These are phyloP conservation scores for Gryllus bimaculatus DNA, from an alignment of 1,140 invertebrate genomes.

Conservation along the genomic window DNA sequence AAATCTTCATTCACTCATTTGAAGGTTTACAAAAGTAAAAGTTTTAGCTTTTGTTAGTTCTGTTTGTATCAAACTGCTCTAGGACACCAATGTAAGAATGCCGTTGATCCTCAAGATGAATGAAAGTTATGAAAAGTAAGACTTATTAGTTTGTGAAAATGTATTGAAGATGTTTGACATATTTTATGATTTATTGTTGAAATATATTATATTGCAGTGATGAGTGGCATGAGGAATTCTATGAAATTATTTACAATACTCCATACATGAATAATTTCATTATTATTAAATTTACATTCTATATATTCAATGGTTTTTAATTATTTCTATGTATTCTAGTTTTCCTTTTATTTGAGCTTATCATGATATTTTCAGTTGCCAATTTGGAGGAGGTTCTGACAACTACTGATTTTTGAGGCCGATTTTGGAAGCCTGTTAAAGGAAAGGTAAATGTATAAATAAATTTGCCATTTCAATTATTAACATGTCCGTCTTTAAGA, in stretches of 20 bases:
- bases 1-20: no score
- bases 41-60: no score
- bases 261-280: background rate
- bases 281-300: background rate
- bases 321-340: background rate
- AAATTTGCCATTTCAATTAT: background rate
- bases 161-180: background rate
- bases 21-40: no score
- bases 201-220: background rate
- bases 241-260: background rate
- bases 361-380: conserved; percentile 13
- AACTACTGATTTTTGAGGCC: conserved; percentile 9
- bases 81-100: no score
- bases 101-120: no score
- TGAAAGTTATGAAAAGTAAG: no score
- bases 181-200: background rate
- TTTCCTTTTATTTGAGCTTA: background rate
- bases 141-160: no score
- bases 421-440: conserved; percentile 7
- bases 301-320: background rate
- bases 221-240: no score
- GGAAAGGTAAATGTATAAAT: conserved; percentile 12
- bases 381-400: conserved; percentile 15
- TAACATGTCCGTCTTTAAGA: background rate
- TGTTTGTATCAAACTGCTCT: no score